Conservation (phyloP, 2,888 invertebrate species). For the Drosophila neotestacea region DNA sequence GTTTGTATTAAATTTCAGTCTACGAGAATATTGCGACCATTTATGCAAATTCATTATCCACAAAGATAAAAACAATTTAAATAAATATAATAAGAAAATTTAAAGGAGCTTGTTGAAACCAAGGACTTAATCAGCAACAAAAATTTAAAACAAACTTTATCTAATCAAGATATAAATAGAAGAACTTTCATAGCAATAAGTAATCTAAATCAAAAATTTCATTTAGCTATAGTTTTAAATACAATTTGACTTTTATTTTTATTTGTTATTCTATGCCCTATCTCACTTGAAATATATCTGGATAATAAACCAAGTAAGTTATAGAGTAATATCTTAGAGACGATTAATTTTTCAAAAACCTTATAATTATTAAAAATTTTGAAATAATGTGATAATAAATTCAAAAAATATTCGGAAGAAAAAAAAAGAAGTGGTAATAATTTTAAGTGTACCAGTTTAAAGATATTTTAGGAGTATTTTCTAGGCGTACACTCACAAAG, state of each 20-base stretch:
- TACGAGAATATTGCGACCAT: conserved; percentile 1
- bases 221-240: not conserved
- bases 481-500: not conserved
- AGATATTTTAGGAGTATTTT: not conserved
- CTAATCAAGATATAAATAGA: too few species aligned
- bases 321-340: too few species aligned
- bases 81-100: conserved; percentile 24
- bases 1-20: conserved; percentile 1
- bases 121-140: conserved; percentile 1
- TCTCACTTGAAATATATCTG: not conserved
- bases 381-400: too few species aligned
- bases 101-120: conserved; percentile 6
- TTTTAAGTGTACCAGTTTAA: too few species aligned
- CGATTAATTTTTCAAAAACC: too few species aligned
- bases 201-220: too few species aligned
- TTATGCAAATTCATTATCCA: conserved; percentile 29
- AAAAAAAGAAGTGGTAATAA: not conserved
- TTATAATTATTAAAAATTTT: not conserved
- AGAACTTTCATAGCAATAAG: too few species aligned
- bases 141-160: too few species aligned
- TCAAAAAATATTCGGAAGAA: not conserved
- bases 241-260: not conserved
- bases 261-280: not conserved
- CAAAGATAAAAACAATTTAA: not conserved
- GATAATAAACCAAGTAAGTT: too few species aligned